Conservation (phyloP, 2,888 invertebrate genomes). For the Drosophila differens region DNA sequence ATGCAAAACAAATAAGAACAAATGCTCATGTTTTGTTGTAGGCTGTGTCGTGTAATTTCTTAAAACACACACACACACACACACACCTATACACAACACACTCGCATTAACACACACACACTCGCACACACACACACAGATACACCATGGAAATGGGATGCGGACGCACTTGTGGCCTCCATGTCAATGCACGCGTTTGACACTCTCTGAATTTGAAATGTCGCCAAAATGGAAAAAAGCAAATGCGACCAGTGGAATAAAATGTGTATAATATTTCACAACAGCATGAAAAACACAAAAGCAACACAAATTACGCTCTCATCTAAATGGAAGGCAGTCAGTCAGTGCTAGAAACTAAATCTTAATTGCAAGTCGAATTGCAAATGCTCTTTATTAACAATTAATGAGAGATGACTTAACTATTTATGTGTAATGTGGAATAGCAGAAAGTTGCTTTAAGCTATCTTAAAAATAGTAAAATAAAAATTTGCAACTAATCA, state of each 20-base stretch:
- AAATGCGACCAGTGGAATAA: slow-evolving; percentile 23
- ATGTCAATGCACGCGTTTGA: slow-evolving; percentile 77
- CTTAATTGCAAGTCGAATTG: not conserved
- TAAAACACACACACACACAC: slow-evolving; percentile 21
- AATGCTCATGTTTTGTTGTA: slow-evolving; percentile 40
- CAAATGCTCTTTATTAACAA: slow-evolving; percentile 12
- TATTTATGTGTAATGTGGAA: not conserved
- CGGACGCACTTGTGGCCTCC: slow-evolving; percentile 68
- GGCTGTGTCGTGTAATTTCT: slow-evolving; percentile 58
- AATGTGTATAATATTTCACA: slow-evolving; percentile 40
- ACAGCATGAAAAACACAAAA: slow-evolving; percentile 35
- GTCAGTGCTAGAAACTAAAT: not conserved
- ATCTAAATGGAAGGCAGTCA: slow-evolving; percentile 44
- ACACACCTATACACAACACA: slow-evolving; percentile 4
- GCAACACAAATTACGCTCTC: slow-evolving; percentile 46
- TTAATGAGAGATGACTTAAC: not conserved
- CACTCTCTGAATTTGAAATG: slow-evolving; percentile 72
- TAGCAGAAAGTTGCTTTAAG: not conserved
- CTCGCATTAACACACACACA: slow-evolving; percentile 11
- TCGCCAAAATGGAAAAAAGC: slow-evolving; percentile 64
- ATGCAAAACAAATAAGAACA: slow-evolving; percentile 52
- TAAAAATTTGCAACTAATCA: not conserved
- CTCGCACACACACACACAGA: slow-evolving; percentile 4
- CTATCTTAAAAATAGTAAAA: not conserved
- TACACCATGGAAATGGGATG: slow-evolving; percentile 32